phyloP scores from a whole-genome alignment of 1,140 invertebrate species.

The Scaptomyza hsui region DNA sequence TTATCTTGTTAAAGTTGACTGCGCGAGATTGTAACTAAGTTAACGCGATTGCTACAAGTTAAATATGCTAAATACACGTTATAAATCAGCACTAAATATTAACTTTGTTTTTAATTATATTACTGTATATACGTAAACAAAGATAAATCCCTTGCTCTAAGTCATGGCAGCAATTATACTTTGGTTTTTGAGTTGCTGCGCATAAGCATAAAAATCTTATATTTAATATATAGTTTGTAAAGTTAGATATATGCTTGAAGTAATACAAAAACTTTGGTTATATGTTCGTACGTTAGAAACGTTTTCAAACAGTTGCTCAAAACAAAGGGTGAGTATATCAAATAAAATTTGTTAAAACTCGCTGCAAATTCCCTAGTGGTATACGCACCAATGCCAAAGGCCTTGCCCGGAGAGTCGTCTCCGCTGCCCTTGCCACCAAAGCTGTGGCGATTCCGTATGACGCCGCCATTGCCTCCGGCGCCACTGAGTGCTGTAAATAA shows the following conservation, averaged over 20 bases:
- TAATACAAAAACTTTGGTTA: constrained; percentile 59
- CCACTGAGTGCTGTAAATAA: constrained; percentile 53
- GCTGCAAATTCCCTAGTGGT: constrained; percentile 11
- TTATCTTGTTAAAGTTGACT: constrained; percentile 59
- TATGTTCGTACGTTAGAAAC: constrained; percentile 39
- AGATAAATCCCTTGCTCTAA: constrained; percentile 78
- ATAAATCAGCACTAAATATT: constrained; percentile 23
- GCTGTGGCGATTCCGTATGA: constrained; percentile 77
- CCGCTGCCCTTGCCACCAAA: constrained; percentile 80
- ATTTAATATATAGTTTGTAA: constrained; percentile 48
- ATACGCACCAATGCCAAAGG: constrained; percentile 91
- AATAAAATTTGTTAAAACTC: constrained; percentile 33
- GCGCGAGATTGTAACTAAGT: constrained; percentile 14
- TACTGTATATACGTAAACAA: constrained; percentile 33
- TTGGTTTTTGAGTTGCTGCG: constrained; percentile 46
- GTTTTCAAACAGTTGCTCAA: constrained; percentile 60
- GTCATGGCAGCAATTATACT: constrained; percentile 54
- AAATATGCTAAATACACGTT: constrained; percentile 30
- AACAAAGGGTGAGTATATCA: constrained; percentile 67
- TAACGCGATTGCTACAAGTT: constrained; percentile 28
- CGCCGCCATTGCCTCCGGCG: constrained; percentile 32
- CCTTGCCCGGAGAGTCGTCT: constrained; percentile 85
- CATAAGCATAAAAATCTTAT: constrained; percentile 59
- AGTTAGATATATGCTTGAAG: constrained; percentile 50
- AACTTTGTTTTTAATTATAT: constrained; percentile 12